These are phyloP conservation scores for Heteronetta atricapilla DNA, from an alignment of 2,113 vertebrate species.

Conservation along the genomic window DNA sequence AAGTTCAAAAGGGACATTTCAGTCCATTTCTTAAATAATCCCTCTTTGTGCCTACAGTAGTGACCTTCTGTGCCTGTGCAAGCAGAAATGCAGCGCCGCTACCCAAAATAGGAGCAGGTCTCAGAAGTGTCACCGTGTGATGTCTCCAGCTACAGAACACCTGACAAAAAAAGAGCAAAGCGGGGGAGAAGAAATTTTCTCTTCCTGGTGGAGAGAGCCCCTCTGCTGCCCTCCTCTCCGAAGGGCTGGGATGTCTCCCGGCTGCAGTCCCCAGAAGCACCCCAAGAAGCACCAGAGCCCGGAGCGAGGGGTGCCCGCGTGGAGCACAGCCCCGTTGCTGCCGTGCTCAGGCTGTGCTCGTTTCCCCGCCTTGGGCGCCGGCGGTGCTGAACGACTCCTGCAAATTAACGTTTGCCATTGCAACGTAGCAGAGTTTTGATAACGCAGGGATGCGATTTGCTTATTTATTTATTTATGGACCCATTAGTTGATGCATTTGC, in stretches of 20 bases:
- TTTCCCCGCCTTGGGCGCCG: accelerated
- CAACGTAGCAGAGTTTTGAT: not conserved
- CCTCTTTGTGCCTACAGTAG: not conserved
- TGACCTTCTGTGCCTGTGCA: not conserved
- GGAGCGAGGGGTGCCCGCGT: too few relatives aligned
- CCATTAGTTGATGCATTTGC: not conserved
- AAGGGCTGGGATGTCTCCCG: not conserved
- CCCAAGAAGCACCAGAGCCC: too few relatives aligned
- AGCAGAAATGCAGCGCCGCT: not conserved
- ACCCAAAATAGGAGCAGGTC: not conserved
- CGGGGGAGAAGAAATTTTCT: not conserved
- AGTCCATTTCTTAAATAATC: not conserved
- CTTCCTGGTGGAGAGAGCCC: not conserved
- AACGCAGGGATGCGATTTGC: not conserved
- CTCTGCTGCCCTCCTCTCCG: accelerated
- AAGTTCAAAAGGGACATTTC: not conserved
- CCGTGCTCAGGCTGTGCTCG: not conserved
- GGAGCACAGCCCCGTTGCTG: too few relatives aligned
- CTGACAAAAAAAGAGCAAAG: not conserved
- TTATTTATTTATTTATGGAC: not conserved
- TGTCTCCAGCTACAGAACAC: not conserved
- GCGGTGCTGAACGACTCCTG: not conserved
- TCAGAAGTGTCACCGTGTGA: not conserved
- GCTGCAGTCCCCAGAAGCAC: too few relatives aligned
- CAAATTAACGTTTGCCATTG: not conserved